These are phyloP conservation scores for Dryomyza anilis DNA, from an alignment of 2,888 invertebrate genomes.

Conservation along the genomic window DNA sequence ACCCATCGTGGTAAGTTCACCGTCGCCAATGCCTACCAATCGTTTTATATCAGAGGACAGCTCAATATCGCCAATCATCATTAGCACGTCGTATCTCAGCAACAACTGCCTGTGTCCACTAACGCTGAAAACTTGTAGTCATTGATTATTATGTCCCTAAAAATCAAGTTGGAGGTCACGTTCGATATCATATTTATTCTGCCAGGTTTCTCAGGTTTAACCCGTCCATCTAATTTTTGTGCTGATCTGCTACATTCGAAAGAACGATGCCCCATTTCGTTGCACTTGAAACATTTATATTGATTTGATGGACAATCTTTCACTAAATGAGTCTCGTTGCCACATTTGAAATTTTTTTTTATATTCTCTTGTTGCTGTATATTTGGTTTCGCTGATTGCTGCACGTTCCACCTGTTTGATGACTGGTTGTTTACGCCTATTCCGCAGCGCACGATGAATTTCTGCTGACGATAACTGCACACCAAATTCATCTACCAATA, in stretches of 20 bases:
- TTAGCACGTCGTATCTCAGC: background rate
- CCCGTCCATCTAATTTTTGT: background rate
- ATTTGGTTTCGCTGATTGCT: background rate
- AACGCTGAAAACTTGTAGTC: background rate
- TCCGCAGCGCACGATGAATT: conserved; percentile 12
- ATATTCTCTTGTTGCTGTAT: background rate
- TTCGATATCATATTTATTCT: background rate
- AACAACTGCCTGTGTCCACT: background rate
- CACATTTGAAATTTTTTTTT: background rate
- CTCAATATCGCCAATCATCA: background rate
- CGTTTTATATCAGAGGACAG: background rate
- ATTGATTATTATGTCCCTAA: background rate
- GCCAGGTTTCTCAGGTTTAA: background rate
- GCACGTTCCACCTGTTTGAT: background rate
- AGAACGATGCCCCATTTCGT: background rate
- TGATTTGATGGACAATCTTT: conserved; percentile 1
- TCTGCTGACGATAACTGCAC: conserved; percentile 20
- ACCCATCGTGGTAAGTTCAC: background rate
- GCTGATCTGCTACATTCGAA: background rate
- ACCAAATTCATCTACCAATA: conserved; percentile 23
- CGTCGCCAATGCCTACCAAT: too few species aligned
- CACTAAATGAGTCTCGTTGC: background rate
- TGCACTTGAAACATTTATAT: background rate
- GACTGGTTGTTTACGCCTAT: conserved; percentile 2
- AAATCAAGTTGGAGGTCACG: background rate